A percentile compares a stretch with the other conserved stretches of the same genome.
phyloP scores from a whole-genome alignment of 2,113 vertebrate species.

The Progne subis region DNA sequence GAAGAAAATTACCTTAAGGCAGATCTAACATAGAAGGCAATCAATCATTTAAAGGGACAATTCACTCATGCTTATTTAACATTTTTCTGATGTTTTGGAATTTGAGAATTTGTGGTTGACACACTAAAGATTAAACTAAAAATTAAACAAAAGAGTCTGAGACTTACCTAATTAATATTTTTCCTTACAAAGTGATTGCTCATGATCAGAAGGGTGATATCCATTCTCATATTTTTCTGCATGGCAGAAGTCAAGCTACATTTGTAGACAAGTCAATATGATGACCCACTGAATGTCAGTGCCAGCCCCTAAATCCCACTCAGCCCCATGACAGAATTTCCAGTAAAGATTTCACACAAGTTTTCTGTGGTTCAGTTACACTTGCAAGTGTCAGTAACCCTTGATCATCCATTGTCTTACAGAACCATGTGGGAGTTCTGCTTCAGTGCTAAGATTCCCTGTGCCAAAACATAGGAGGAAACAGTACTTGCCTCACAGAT shows the following conservation, averaged over 20 bases:
- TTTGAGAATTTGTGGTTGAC: background rate
- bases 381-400: background rate
- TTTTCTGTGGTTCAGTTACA: background rate
- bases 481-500: background rate
- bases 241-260: background rate
- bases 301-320: background rate
- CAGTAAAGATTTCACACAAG: background rate
- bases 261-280: background rate
- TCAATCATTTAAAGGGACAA: background rate
- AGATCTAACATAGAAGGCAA: background rate
- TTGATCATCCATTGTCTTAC: background rate
- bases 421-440: fast-evolving
- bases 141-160: background rate
- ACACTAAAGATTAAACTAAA: background rate
- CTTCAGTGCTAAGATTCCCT: background rate
- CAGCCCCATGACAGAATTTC: background rate
- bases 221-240: background rate
- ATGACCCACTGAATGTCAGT: background rate
- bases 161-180: background rate
- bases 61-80: background rate
- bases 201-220: background rate
- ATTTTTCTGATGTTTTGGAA: background rate
- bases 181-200: background rate
- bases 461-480: background rate
- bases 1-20: background rate